These are phyloP conservation scores for Drosophila grimshawi DNA, from an alignment of 1,140 invertebrate species.

Conservation along the genomic window DNA sequence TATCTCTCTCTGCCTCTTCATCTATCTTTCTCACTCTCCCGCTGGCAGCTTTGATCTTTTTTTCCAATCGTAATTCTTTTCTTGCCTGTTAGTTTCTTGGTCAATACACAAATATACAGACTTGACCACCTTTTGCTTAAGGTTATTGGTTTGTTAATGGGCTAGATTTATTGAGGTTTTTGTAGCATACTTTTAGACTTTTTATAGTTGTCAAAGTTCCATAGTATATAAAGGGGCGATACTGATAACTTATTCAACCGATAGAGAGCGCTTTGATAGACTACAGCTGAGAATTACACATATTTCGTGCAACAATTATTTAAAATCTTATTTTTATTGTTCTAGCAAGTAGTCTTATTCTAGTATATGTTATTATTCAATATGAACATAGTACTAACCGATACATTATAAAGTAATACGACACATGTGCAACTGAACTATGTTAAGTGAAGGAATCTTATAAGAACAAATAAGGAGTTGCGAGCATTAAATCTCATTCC, in stretches of 20 bases:
- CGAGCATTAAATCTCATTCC: too few species aligned
- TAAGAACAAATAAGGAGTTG: too few species aligned
- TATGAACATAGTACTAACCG: too few species aligned
- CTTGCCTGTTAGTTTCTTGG: background rate
- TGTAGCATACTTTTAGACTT: slow-evolving; percentile 7
- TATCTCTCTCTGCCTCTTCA: background rate
- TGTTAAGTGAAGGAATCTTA: too few species aligned
- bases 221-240: background rate
- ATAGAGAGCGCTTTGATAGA: background rate
- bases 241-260: background rate
- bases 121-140: background rate
- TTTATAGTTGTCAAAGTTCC: background rate
- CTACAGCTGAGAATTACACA: background rate
- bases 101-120: background rate
- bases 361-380: too few species aligned
- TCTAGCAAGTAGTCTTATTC: too few species aligned
- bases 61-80: background rate
- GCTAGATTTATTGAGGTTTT: background rate
- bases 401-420: too few species aligned
- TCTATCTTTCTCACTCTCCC: background rate
- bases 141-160: background rate
- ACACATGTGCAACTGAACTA: too few species aligned
- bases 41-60: background rate
- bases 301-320: too few species aligned
- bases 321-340: too few species aligned